phyloP scores from a whole-genome alignment of 2,797 vertebrate genomes.

The Pangasius macronema region DNA sequence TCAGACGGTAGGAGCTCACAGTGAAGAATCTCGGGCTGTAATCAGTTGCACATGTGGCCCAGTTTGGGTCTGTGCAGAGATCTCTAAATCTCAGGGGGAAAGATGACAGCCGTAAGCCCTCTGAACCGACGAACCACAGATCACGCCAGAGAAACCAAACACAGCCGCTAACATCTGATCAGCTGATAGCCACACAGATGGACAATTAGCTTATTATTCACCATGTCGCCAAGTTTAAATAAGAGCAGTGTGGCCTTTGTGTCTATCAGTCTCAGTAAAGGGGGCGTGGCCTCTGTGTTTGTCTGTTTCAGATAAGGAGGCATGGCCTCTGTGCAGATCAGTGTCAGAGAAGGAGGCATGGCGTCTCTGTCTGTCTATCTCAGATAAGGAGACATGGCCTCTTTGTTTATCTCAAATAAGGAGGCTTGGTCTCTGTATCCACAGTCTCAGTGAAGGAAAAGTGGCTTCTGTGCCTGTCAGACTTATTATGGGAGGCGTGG shows the following conservation, averaged over 20 bases:
- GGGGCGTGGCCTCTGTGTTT: neutral
- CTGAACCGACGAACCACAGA: conserved; percentile 31
- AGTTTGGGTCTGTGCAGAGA: conserved; percentile 52
- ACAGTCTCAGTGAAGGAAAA: neutral
- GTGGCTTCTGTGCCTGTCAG: neutral
- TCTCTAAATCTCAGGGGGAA: conserved; percentile 62
- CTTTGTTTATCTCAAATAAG: neutral
- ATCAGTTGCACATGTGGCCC: conserved; percentile 63
- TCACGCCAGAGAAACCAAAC: neutral
- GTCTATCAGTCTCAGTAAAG: neutral
- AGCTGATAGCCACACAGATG: neutral
- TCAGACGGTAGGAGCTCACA: conserved; percentile 49
- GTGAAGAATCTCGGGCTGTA: conserved; percentile 62
- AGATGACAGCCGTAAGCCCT: conserved; percentile 53
- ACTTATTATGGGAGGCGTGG: no score
- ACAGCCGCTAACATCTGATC: neutral
- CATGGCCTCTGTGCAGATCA: neutral
- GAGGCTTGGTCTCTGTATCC: neutral
- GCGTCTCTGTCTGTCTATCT: no score
- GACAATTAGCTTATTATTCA: no score
- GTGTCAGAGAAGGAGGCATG: neutral
- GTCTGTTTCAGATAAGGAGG: neutral
- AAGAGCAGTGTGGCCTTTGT: neutral
- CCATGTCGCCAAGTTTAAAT: neutral
- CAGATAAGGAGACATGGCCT: neutral